Percentiles rank a stretch among this genome's conserved stretches.
Evolutionary conservation across 2,797 vertebrate species (phyloP).

Genomic region (Ceryle rudis): DNA sequence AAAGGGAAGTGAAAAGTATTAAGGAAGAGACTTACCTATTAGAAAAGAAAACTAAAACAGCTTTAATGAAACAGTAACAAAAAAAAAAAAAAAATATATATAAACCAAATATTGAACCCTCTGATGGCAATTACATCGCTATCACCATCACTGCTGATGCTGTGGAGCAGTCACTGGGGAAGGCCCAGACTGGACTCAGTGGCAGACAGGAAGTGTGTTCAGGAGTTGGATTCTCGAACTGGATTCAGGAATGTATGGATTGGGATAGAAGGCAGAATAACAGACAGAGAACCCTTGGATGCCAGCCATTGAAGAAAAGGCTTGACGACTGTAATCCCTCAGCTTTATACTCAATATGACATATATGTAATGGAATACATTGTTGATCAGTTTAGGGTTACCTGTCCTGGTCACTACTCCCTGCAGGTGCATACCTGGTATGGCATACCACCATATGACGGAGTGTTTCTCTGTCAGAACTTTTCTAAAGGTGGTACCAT

Average conservation of each 20-base stretch:
- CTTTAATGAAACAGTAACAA: neutral
- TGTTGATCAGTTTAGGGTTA: too few relatives aligned
- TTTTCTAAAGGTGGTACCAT: neutral
- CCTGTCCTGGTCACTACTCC: too few relatives aligned
- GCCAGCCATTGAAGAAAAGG: too few relatives aligned
- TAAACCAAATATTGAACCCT: neutral
- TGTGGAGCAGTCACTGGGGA: neutral
- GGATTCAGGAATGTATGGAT: neutral
- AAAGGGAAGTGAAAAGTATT: neutral
- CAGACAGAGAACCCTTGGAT: neutral
- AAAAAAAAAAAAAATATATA: neutral
- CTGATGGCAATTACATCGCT: neutral
- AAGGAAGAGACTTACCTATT: neutral
- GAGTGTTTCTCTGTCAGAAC: neutral
- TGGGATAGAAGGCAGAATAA: neutral
- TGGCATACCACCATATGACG: too few relatives aligned
- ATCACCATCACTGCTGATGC: neutral
- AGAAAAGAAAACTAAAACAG: neutral
- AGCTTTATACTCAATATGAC: too few relatives aligned
- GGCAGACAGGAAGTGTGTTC: neutral
- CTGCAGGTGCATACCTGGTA: too few relatives aligned
- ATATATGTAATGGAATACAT: too few relatives aligned
- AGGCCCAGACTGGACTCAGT: neutral
- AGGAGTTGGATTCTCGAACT: neutral
- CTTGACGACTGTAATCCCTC: too few relatives aligned